Base-by-base conservation (phyloP, 2,797 vertebrate genomes). In the Gadopsis bispinosus region DNA sequence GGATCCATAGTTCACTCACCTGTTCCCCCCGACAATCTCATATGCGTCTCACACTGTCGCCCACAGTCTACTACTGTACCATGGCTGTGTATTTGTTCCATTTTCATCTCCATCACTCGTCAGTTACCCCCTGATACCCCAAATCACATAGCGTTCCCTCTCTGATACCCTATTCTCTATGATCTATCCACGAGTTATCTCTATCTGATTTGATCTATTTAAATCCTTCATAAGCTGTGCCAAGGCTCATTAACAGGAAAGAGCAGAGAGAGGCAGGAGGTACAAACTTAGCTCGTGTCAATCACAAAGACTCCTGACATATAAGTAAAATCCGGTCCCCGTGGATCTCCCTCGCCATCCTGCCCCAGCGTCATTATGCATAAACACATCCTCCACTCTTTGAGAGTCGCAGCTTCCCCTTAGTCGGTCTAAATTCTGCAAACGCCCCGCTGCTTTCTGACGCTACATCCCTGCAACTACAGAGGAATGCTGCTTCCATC, bases 161-260 rank as follows among this genome's bases (percentile, higher is more conserved):
- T 84, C n/a, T 83, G 76, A 81, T 88, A 54, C 55, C 79, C 35
- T 59, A 79, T 90, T 87, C 83, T 84, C 77, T 89, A 47, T 90
- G 89, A 90, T 91, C 81, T 63, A 77, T 73, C 75, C 69, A 69
- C 33, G 3, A 79, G 51, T 83, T 85, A 67, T 85, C 75, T 79
- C 56, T 72, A 80, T 86, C 70, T 70, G 81, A 90, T 91, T 83
- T 87, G 80, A 88, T 90, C 88, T 91, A 84, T 89, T 91, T 87
- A 82, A 89, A 89, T 80, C 80, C 77, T 53, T 88, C 77, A 78
- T 80, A 84, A 80, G 77, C 75, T 20, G 73, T 78, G 84, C 86
- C 88, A 90, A 84, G 80, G 75, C 79, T 89, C 83, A 90, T 91
- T 91, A 80, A 82, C 59, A 64, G 73, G 35, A 53, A 61, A 69